phyloP scores from a whole-genome alignment of 2,113 vertebrate species.

The Podarcis raffonei region DNA sequence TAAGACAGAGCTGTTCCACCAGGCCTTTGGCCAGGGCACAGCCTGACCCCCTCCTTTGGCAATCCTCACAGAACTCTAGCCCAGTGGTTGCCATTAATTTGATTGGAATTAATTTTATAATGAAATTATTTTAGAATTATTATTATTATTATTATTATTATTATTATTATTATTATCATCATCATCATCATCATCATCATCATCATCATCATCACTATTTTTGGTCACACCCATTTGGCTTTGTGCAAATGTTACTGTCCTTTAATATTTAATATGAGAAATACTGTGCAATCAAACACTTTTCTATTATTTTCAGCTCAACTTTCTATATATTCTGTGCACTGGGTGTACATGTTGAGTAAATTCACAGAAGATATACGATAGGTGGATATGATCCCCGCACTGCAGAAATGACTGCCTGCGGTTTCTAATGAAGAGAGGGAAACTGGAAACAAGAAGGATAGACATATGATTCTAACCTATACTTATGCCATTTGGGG shows the following conservation, averaged over 20 bases:
- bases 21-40: too few species aligned
- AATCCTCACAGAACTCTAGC: too few species aligned
- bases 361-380: constrained; percentile 63
- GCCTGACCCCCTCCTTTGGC: too few species aligned
- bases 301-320: not conserved
- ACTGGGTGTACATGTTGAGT: constrained; percentile 59
- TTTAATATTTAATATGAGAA: constrained; percentile 32
- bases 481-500: not conserved
- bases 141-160: too few species aligned
- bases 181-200: too few species aligned
- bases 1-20: too few species aligned
- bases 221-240: not conserved
- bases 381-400: constrained; percentile 56
- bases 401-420: constrained; percentile 62
- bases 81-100: too few species aligned
- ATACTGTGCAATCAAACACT: not conserved
- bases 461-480: not conserved
- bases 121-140: too few species aligned
- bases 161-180: too few species aligned
- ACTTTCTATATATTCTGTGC: not conserved
- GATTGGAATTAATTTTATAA: too few species aligned
- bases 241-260: constrained; percentile 6
- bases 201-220: not conserved
- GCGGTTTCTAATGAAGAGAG: constrained; percentile 49
- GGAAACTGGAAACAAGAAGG: constrained; percentile 3